Evolutionary conservation across 1,140 invertebrate species (phyloP).

Genomic region (Lanistes nyassanus): DNA sequence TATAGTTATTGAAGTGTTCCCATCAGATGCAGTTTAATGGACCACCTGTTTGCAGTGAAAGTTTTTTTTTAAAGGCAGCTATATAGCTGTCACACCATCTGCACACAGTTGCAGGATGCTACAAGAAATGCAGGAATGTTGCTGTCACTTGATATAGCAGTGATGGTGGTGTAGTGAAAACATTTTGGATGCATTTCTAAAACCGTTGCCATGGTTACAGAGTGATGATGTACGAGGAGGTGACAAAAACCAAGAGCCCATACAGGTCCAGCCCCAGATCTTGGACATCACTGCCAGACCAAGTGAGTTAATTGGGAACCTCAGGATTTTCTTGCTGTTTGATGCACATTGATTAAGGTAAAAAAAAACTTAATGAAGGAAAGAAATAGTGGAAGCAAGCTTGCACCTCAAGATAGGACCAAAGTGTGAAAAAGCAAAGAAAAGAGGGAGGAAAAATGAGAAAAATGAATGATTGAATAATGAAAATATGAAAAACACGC

Average conservation of each 20-base stretch:
- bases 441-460: no score
- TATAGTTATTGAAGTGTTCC: no score
- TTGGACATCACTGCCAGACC: constrained; percentile 82
- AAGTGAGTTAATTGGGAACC: constrained; percentile 72
- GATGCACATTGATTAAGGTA: no score
- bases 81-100: not conserved
- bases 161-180: not conserved
- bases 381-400: no score
- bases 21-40: no score
- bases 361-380: no score
- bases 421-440: no score
- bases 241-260: constrained; percentile 70
- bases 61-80: not conserved
- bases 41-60: no score
- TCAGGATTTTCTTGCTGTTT: no score
- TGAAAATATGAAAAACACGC: no score
- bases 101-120: not conserved
- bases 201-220: constrained; percentile 42
- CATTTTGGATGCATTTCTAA: not conserved
- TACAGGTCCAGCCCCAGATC: constrained; percentile 86
- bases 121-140: not conserved
- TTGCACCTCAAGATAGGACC: no score
- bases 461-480: no score
- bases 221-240: constrained; percentile 48
- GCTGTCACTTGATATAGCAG: not conserved